These are phyloP conservation scores for Cerastis rubricosa DNA, from an alignment of 2,888 invertebrate genomes.

Conservation along the genomic window DNA sequence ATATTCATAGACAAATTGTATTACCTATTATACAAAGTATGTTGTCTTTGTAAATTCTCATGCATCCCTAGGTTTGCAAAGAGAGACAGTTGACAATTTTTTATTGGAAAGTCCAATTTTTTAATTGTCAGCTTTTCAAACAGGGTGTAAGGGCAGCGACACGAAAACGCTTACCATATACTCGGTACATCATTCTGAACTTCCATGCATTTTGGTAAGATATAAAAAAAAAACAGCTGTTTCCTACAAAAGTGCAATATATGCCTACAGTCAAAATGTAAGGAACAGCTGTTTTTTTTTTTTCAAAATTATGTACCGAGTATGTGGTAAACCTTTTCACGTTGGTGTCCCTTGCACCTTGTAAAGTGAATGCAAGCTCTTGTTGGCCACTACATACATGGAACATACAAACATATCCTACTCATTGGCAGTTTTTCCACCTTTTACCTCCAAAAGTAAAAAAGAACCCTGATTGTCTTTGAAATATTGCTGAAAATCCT, in stretches of 20 bases:
- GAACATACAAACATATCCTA: background rate
- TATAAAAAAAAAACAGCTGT: too few relatives aligned
- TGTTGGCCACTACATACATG: background rate
- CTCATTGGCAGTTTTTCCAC: background rate
- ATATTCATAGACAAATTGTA: background rate
- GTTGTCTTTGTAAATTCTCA: background rate
- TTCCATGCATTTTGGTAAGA: too few relatives aligned
- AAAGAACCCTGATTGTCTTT: background rate
- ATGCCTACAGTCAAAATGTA: too few relatives aligned
- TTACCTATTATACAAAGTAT: background rate
- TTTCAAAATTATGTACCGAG: too few relatives aligned
- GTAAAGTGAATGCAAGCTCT: background rate
- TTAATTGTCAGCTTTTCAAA: background rate
- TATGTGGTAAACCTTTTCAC: too few relatives aligned
- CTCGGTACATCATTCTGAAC: too few relatives aligned
- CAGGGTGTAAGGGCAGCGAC: too few relatives aligned
- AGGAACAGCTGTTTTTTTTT: too few relatives aligned
- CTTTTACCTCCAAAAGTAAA: background rate
- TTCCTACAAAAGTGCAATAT: too few relatives aligned
- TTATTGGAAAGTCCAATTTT: background rate
- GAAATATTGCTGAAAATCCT: conserved; percentile 38
- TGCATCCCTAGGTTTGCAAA: background rate
- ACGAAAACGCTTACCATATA: too few relatives aligned
- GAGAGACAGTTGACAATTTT: background rate
- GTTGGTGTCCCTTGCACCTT: too few relatives aligned